Evolutionary conservation across 2,113 vertebrate genomes (phyloP), one percentile per base, ranked within the genome.

Genomic region (Hemiprocne comata): DNA sequence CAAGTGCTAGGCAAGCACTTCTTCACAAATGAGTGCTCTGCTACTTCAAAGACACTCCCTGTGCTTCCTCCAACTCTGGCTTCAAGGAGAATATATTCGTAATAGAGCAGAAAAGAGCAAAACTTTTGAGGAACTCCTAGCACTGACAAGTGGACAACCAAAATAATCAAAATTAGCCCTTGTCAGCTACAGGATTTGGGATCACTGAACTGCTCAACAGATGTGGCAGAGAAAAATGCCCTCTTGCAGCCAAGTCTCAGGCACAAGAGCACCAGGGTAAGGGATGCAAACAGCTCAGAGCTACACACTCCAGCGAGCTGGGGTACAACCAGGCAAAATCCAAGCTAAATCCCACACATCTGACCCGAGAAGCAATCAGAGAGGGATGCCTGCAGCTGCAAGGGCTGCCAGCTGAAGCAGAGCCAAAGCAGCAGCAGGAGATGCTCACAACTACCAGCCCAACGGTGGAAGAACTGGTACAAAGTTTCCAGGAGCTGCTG

Each of bases 401-500:
- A 0, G 44, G 13, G 73, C 94, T 78, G 89, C 93, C 83, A 92
- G 83, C 73, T 92, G 89, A 90, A 70, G 33, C 34, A 6, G 69
- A 86, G 91, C 89, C 93, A 86, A 48, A 70, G 95, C 7, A 46
- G 85, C 95, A 87, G 92, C 15, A 0, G 87, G 71, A 95, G 88
- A 91, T 1, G 1, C 83, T 90, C 0, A 0, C 79, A 60, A 91
- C 83, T 72, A 83, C 86, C 0, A 10, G 73, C 18, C 4, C 0
- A 60, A 54, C 1, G 1, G 42, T 10, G 2, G 69, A 65, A 57
- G 90, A 58, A 44, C 61, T 2, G 34, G 38, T 8, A 48, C 44
- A 34, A 77, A 75, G 76, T 44, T 90, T 86, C 89, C 84, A 90
- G 76, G 94, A 92, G 93, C 84, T 79, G 91, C 74, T 89, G 87